These are phyloP conservation scores for Dermatemys mawii DNA, from an alignment of 2,113 vertebrate species.

Conservation along the genomic window DNA sequence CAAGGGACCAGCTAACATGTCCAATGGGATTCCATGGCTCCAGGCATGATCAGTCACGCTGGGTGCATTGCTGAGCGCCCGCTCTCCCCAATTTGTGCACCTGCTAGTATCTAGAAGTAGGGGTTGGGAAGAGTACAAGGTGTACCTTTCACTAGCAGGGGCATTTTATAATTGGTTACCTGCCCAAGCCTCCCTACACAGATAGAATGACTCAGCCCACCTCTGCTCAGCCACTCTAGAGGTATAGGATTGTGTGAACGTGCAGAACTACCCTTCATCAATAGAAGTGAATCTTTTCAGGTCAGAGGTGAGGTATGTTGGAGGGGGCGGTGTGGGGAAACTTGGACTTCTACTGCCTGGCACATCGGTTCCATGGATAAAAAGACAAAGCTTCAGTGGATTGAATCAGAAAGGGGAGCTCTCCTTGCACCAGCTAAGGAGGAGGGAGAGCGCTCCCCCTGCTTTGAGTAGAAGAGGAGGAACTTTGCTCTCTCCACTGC, in stretches of 20 bases:
- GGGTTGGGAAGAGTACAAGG: background rate
- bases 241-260: background rate
- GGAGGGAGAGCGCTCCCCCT: background rate
- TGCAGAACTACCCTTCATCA: background rate
- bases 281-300: background rate
- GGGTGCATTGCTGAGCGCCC: background rate
- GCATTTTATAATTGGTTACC: background rate
- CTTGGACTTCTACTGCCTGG: background rate
- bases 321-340: background rate
- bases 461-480: background rate
- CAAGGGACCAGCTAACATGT: background rate
- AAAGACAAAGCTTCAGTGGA: background rate
- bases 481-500: background rate
- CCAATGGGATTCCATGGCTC: background rate
- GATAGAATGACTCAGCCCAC: background rate
- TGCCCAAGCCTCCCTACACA: background rate
- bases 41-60: background rate
- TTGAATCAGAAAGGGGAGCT: constrained; percentile 12
- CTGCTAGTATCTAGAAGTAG: background rate
- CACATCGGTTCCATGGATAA: background rate
- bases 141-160: background rate
- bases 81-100: background rate
- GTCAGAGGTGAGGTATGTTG: background rate
- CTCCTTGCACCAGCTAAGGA: background rate
- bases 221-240: fast-evolving